Evolutionary conservation across 23 tunicate species (phyloP).

Genomic region (Corella eumyota): DNA sequence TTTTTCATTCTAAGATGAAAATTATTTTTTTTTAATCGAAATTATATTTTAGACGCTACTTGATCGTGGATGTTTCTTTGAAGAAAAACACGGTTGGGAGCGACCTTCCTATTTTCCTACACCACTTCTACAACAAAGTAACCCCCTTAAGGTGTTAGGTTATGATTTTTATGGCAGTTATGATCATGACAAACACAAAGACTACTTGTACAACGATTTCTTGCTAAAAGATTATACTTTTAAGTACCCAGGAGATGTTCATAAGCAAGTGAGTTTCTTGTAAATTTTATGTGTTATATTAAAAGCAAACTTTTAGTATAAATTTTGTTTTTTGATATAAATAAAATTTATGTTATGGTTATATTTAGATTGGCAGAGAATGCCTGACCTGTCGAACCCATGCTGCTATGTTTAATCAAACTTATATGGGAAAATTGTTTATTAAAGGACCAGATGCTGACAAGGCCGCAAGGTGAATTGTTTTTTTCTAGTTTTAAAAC

Average conservation of each 20-base stretch:
- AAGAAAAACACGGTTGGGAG: constrained; percentile 87
- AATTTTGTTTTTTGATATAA: too few species aligned
- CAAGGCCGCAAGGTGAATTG: constrained; percentile 46
- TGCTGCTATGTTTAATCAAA: constrained; percentile 42
- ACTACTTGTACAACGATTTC: constrained; percentile 29
- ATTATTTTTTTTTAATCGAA: too few species aligned
- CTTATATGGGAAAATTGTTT: constrained; percentile 81
- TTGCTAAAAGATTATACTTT: constrained; percentile 53
- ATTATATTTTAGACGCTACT: constrained; percentile 27
- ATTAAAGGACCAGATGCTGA: constrained; percentile 58
- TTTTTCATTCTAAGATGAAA: too few species aligned
- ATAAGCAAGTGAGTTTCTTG: constrained; percentile 20
- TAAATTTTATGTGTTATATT: neutral
- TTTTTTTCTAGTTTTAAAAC: too few species aligned
- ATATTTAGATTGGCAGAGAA: constrained; percentile 40
- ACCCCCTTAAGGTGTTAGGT: constrained; percentile 1
- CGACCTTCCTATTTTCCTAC: constrained; percentile 54
- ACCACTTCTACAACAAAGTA: neutral
- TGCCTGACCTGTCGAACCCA: constrained; percentile 59
- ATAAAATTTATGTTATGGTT: neutral
- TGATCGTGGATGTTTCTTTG: constrained; percentile 67
- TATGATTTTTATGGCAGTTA: constrained; percentile 71
- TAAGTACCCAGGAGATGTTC: constrained; percentile 48
- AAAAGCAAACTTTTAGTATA: too few species aligned
- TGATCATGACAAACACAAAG: constrained; percentile 27